A percentile compares a stretch with the other conserved stretches of the same genome.
These are phyloP conservation scores for Ceratina calcarata DNA, from an alignment of 1,140 invertebrate genomes.

Conservation along the genomic window DNA sequence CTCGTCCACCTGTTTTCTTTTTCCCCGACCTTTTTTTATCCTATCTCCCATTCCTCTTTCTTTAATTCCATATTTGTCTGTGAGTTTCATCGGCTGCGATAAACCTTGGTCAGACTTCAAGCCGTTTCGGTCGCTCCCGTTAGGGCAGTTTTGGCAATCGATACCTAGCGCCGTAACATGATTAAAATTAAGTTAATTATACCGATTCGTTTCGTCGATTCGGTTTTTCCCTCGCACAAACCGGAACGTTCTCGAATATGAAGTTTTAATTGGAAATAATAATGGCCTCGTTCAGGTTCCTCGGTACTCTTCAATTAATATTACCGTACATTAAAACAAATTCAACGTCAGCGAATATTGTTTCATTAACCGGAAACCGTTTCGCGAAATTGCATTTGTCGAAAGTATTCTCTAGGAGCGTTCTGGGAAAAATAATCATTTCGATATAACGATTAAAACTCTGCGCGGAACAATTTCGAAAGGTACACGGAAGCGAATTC, in stretches of 20 bases:
- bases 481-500: not conserved
- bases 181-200: too few species aligned
- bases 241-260: too few species aligned
- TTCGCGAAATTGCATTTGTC: not conserved
- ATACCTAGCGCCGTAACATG: too few species aligned
- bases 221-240: too few species aligned
- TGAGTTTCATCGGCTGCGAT: slow-evolving; percentile 10
- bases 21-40: too few species aligned
- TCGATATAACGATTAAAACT: too few species aligned
- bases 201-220: too few species aligned
- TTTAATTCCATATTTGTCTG: slow-evolving; percentile 43
- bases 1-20: not conserved
- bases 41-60: not conserved
- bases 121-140: too few species aligned
- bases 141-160: too few species aligned
- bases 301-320: slow-evolving; percentile 6
- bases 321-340: slow-evolving; percentile 13
- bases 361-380: slow-evolving; percentile 1
- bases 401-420: not conserved
- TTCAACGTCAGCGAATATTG: slow-evolving; percentile 3
- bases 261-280: slow-evolving; percentile 20
- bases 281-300: slow-evolving; percentile 7
- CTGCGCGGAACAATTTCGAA: too few species aligned
- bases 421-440: too few species aligned
- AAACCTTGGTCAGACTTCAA: not conserved